These are phyloP conservation scores for Ectropis grisescens DNA, from an alignment of 1,140 invertebrate species.

Conservation along the genomic window DNA sequence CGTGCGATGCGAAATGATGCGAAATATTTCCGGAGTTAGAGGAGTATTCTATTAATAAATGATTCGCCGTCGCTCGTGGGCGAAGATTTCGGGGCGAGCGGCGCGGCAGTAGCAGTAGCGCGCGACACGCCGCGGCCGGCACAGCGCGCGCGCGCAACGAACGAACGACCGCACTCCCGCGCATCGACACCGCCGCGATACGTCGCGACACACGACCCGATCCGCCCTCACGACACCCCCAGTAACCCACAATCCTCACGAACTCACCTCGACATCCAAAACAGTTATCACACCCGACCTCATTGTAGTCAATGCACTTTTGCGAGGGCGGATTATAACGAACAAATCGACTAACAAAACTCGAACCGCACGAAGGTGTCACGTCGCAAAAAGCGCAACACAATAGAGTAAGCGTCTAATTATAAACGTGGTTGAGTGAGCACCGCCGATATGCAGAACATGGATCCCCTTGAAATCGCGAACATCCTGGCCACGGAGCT, in stretches of 20 bases:
- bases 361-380: constrained; percentile 63
- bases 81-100: constrained; percentile 52
- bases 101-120: constrained; percentile 48
- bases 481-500: constrained; percentile 85
- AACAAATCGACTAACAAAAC: constrained; percentile 66
- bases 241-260: constrained; percentile 10
- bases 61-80: constrained; percentile 60
- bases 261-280: constrained; percentile 2
- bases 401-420: constrained; percentile 68
- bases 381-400: constrained; percentile 66
- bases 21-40: constrained; percentile 68
- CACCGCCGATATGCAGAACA: constrained; percentile 61
- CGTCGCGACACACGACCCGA: constrained; percentile 36
- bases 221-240: constrained; percentile 18
- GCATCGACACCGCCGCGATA: constrained; percentile 36
- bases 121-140: constrained; percentile 59
- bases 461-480: constrained; percentile 84
- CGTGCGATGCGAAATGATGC: constrained; percentile 63
- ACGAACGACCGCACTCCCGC: constrained; percentile 65
- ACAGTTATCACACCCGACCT: constrained; percentile 13
- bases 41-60: constrained; percentile 66
- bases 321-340: constrained; percentile 64
- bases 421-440: constrained; percentile 56
- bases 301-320: constrained; percentile 24
- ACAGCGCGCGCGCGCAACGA: constrained; percentile 61